phyloP scores from a whole-genome alignment of 2,888 invertebrate genomes.

The Synergus umbraculus region DNA sequence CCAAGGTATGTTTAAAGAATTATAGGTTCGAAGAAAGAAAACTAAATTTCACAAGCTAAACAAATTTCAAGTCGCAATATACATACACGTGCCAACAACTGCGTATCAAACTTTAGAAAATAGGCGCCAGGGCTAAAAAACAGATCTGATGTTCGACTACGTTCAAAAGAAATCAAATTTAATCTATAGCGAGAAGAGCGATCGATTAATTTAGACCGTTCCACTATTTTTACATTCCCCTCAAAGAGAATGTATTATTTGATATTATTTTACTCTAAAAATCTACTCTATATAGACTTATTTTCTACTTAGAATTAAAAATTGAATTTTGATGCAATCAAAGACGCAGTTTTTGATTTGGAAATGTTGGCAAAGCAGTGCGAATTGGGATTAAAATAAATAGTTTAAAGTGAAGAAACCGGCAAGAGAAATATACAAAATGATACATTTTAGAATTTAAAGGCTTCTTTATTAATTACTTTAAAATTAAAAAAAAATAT shows the following conservation, averaged over 20 bases:
- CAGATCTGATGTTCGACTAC: background rate
- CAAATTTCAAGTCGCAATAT: conserved; percentile 31
- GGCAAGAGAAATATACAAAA: no score
- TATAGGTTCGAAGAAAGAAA: background rate
- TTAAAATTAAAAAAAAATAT: background rate
- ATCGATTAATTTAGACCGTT: background rate
- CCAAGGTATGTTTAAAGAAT: background rate
- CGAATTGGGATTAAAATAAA: no score
- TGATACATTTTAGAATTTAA: no score
- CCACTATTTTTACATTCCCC: background rate
- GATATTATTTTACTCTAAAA: background rate
- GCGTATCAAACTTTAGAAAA: conserved; percentile 23
- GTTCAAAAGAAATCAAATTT: background rate
- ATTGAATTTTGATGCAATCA: no score
- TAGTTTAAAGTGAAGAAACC: no score
- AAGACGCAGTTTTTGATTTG: no score
- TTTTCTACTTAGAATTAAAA: no score
- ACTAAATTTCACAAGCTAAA: conserved; percentile 16
- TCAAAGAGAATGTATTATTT: background rate
- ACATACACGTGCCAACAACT: conserved; percentile 37
- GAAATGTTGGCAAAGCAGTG: no score
- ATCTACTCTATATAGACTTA: no score
- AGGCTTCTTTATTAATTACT: no score
- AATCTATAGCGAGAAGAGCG: background rate
- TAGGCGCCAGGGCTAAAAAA: background rate